Evolutionary conservation across 2,888 invertebrate species (phyloP).

Genomic region (Cremastobaeus sp.): DNA sequence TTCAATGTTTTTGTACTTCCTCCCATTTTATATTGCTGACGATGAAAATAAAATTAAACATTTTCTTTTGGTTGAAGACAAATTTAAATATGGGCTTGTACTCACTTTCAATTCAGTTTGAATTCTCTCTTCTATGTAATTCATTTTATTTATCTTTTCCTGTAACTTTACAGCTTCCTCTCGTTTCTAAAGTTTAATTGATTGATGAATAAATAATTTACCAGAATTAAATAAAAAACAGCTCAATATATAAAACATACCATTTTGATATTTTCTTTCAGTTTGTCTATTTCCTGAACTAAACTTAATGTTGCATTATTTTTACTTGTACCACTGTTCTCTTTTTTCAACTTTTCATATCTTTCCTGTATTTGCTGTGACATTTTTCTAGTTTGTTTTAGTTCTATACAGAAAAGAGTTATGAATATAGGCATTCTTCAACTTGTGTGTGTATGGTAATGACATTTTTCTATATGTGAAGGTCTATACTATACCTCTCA

Average conservation of each 20-base stretch:
- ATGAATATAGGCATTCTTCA: background rate
- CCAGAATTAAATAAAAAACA: background rate
- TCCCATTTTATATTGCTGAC: conserved; percentile 53
- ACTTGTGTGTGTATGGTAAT: too few species aligned
- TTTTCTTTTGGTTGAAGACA: too few species aligned
- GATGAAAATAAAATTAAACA: background rate
- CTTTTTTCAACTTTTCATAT: conserved; percentile 82
- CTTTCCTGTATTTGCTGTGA: conserved; percentile 83
- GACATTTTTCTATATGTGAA: too few species aligned
- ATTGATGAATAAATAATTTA: conserved; percentile 13
- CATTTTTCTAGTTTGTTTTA: conserved; percentile 84
- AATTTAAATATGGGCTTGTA: background rate
- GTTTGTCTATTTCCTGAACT: conserved; percentile 62
- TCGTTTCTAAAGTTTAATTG: conserved; percentile 51
- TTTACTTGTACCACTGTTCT: conserved; percentile 72
- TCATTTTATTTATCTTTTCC: conserved; percentile 65
- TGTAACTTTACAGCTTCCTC: conserved; percentile 63
- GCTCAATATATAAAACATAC: conserved; percentile 67
- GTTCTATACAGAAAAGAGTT: conserved; percentile 65
- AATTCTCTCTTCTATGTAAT: conserved; percentile 66
- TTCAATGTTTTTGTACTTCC: conserved; percentile 31
- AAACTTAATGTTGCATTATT: conserved; percentile 80
- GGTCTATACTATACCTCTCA: conserved; percentile 64
- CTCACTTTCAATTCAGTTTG: conserved; percentile 66
- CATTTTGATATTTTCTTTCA: conserved; percentile 80